A percentile compares a stretch with the other conserved stretches of the same genome.
Evolutionary conservation across 2,888 invertebrate genomes (phyloP).

Genomic region (Xestia rhomboidea): DNA sequence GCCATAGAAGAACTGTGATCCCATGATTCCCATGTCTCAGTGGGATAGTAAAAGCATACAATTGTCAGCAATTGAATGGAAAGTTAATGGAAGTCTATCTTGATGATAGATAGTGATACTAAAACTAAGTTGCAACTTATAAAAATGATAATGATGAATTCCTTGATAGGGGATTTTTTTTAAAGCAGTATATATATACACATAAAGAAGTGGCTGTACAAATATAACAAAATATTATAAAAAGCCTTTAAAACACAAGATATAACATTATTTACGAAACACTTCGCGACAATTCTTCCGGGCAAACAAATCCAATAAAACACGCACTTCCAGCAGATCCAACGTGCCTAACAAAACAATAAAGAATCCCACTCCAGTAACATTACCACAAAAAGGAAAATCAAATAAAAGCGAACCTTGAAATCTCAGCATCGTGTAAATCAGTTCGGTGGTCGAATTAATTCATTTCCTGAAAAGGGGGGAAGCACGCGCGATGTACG

Average conservation of each 20-base stretch:
- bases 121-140: not conserved
- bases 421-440: slow-evolving; percentile 60
- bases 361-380: slow-evolving; percentile 44
- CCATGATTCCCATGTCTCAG: too few relatives aligned
- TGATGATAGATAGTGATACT: not conserved
- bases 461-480: slow-evolving; percentile 59
- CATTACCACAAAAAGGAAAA: slow-evolving; percentile 61
- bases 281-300: slow-evolving; percentile 47
- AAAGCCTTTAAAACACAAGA: not conserved
- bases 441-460: slow-evolving; percentile 62
- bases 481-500: slow-evolving; percentile 59
- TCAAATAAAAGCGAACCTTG: slow-evolving; percentile 62
- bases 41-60: not conserved
- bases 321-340: slow-evolving; percentile 34
- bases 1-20: not conserved
- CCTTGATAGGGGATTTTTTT: not conserved
- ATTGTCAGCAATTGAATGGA: not conserved
- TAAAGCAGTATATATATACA: not conserved
- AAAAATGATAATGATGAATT: not conserved
- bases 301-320: slow-evolving; percentile 60
- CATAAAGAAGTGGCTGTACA: not conserved
- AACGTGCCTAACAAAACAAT: slow-evolving; percentile 54
- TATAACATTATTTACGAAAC: slow-evolving; percentile 38
- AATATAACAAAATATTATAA: not conserved
- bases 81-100: not conserved